phyloP scores from a whole-genome alignment of 2,888 invertebrate genomes.

The Amblyjoppa proteus region DNA sequence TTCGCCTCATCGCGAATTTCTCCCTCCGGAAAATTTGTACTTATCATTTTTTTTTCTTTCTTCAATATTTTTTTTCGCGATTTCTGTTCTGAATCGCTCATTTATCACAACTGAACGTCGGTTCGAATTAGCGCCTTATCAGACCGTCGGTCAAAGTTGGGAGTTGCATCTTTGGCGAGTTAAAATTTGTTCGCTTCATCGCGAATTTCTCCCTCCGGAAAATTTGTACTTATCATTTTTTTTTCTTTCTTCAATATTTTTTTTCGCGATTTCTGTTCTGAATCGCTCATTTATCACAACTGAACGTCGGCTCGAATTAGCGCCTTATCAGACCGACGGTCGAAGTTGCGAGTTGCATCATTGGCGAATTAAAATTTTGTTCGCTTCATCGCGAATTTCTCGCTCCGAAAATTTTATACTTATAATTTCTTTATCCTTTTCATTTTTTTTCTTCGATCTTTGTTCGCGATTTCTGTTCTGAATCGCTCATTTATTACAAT shows the following conservation, averaged over 20 bases:
- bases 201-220: too few species aligned
- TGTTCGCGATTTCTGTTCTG: too few species aligned
- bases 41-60: background rate
- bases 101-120: too few species aligned
- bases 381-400: conserved; percentile 1
- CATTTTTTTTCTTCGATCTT: background rate
- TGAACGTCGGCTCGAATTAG: conserved; percentile 32
- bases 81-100: too few species aligned
- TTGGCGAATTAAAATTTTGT: conserved; percentile 29
- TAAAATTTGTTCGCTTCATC: too few species aligned
- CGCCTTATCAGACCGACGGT: conserved; percentile 26
- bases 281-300: too few species aligned
- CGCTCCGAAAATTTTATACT: background rate
- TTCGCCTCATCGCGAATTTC: background rate
- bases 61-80: background rate
- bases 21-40: background rate
- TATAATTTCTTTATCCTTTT: background rate
- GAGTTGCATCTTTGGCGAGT: too few species aligned
- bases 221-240: too few species aligned
- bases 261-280: too few species aligned
- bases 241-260: too few species aligned
- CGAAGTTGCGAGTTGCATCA: background rate
- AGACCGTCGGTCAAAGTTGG: too few species aligned
- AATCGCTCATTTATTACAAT: background rate
- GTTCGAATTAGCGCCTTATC: too few species aligned